A percentile compares a stretch with the other conserved stretches of the same genome.
These are phyloP conservation scores for Hydrotaea diabolus DNA, from an alignment of 2,888 invertebrate species.

Conservation along the genomic window DNA sequence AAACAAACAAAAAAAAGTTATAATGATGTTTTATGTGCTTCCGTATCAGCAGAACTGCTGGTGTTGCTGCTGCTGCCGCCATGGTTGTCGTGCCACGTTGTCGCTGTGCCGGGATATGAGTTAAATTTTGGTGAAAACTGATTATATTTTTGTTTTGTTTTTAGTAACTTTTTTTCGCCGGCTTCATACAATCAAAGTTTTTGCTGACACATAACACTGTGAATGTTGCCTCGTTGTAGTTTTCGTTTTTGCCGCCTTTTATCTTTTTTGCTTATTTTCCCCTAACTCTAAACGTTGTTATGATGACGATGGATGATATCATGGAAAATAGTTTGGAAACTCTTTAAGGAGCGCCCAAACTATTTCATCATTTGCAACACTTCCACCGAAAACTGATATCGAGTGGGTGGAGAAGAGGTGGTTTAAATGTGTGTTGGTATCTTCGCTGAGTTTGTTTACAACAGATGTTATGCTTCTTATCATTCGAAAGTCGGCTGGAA, in stretches of 20 bases:
- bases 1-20: slow-evolving; percentile 4
- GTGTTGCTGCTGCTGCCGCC: neutral
- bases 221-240: neutral
- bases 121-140: slow-evolving; percentile 16
- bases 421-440: too few species aligned
- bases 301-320: neutral
- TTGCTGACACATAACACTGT: slow-evolving; percentile 33
- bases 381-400: neutral
- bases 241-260: neutral
- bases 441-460: too few species aligned
- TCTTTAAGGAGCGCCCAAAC: neutral
- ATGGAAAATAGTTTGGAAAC: neutral
- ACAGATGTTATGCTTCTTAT: too few species aligned
- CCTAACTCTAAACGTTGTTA: neutral
- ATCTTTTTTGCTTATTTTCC: neutral
- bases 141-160: neutral
- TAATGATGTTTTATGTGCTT: slow-evolving; percentile 31
- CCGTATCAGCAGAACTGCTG: neutral
- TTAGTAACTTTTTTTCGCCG: neutral
- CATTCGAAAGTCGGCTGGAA: too few species aligned
- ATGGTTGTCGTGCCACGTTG: neutral
- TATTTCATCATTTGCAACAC: neutral
- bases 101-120: neutral
- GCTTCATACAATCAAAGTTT: slow-evolving; percentile 9
- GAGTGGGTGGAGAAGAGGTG: too few species aligned